Percentiles rank a stretch among this genome's conserved stretches.
Evolutionary conservation across 1,140 invertebrate species (phyloP).

Genomic region (Pogonus chalceus): DNA sequence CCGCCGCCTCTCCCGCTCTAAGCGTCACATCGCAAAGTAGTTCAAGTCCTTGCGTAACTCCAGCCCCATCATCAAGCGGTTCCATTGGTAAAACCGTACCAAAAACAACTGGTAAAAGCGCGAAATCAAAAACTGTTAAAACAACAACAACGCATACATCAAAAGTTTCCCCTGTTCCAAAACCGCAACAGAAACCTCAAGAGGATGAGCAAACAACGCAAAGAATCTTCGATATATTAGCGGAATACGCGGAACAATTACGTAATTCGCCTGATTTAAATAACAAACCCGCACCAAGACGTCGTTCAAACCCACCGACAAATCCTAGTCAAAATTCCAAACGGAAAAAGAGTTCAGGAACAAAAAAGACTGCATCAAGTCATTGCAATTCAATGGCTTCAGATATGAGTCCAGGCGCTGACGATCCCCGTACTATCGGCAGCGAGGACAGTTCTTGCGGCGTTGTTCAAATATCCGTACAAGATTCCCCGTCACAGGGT

Average conservation of each 20-base stretch:
- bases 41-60: slow-evolving; percentile 49
- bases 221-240: slow-evolving; percentile 67
- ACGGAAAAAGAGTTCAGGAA: slow-evolving; percentile 56
- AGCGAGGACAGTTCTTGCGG: slow-evolving; percentile 62
- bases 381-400: slow-evolving; percentile 36
- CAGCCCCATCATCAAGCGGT: slow-evolving; percentile 37
- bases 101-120: slow-evolving; percentile 43
- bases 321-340: slow-evolving; percentile 59
- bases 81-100: slow-evolving; percentile 40
- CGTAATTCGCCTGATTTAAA: slow-evolving; percentile 68
- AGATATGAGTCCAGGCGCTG: slow-evolving; percentile 46
- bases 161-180: slow-evolving; percentile 54
- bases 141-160: slow-evolving; percentile 45
- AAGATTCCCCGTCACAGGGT: slow-evolving; percentile 28
- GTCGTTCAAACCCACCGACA: slow-evolving; percentile 61
- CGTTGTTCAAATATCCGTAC: slow-evolving; percentile 42
- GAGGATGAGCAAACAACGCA: slow-evolving; percentile 75
- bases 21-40: slow-evolving; percentile 53
- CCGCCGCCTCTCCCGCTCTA: slow-evolving; percentile 45
- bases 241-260: slow-evolving; percentile 69
- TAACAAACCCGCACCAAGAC: slow-evolving; percentile 67
- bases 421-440: slow-evolving; percentile 55
- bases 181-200: slow-evolving; percentile 62
- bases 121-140: slow-evolving; percentile 44
- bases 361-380: slow-evolving; percentile 42